Percentiles rank a stretch among this genome's conserved stretches.
Conservation (phyloP, 2,113 vertebrate genomes). For the Pterocles orientalis region DNA sequence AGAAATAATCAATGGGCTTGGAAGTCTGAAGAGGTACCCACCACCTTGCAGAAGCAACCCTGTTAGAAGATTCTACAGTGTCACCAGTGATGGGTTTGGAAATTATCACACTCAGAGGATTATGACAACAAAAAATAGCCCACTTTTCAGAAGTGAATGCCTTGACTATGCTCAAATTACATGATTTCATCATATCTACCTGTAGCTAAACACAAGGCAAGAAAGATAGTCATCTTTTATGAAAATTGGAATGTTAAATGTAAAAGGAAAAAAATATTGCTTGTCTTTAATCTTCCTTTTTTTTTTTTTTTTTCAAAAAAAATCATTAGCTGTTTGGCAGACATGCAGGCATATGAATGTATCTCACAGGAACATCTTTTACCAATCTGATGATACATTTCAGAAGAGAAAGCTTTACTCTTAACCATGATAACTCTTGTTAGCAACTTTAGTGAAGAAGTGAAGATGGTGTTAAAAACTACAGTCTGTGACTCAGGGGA, state of each 20-base stretch:
- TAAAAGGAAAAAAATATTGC: background rate
- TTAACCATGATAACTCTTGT: background rate
- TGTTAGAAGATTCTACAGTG: background rate
- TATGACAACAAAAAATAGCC: background rate
- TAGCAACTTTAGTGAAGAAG: background rate
- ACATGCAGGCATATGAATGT: background rate
- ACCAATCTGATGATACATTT: constrained; percentile 6
- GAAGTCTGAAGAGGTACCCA: background rate
- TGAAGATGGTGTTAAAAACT: constrained; percentile 6
- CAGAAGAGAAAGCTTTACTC: background rate
- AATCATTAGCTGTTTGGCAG: background rate
- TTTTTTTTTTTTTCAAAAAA: background rate
- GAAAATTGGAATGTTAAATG: background rate
- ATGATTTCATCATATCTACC: background rate
- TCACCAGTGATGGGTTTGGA: background rate
- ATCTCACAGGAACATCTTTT: background rate
- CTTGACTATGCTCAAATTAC: background rate
- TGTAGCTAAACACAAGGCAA: background rate
- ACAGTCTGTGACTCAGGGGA: background rate
- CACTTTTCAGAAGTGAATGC: background rate
- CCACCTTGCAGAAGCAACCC: background rate
- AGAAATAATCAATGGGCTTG: accelerated
- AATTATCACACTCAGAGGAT: background rate
- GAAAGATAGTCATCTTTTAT: background rate
- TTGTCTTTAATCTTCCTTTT: background rate